phyloP scores from a whole-genome alignment of 2,888 invertebrate species.

The Sarcophaga caerulescens region DNA sequence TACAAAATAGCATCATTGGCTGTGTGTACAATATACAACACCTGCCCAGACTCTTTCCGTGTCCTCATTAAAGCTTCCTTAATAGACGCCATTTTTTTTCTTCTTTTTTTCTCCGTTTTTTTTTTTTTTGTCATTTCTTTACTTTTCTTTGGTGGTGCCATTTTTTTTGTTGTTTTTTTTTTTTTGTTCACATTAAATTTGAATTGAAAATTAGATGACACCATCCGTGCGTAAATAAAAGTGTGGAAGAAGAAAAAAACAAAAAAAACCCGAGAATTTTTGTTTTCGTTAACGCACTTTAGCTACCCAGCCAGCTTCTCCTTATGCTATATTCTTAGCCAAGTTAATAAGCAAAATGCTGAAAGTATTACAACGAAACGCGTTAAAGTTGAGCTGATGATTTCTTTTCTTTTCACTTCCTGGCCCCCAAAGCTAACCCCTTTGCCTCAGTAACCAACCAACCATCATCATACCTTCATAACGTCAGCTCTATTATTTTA shows the following conservation, averaged over 20 bases:
- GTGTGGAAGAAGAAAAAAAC: slow-evolving; percentile 43
- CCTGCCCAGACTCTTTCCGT: background rate
- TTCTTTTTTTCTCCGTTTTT: background rate
- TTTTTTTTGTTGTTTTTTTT: slow-evolving; percentile 71
- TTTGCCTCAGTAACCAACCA: too few relatives aligned
- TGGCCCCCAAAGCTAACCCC: background rate
- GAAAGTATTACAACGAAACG: slow-evolving; percentile 8
- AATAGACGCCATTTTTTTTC: slow-evolving; percentile 60
- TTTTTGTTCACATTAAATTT: slow-evolving; percentile 67
- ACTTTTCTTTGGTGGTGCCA: slow-evolving; percentile 18
- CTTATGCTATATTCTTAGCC: background rate
- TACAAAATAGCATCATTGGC: slow-evolving; percentile 15
- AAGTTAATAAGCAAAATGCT: slow-evolving; percentile 36
- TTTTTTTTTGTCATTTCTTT: background rate
- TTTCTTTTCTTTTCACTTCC: slow-evolving; percentile 27
- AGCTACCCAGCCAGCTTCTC: background rate
- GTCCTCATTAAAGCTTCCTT: slow-evolving; percentile 54
- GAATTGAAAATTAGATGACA: slow-evolving; percentile 82
- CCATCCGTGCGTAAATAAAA: slow-evolving; percentile 81
- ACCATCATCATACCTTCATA: too few relatives aligned
- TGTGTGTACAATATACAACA: background rate
- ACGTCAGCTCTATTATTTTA: slow-evolving; percentile 40
- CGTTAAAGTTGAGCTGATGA: slow-evolving; percentile 62
- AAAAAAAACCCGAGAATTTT: too few relatives aligned
- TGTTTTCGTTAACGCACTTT: too few relatives aligned